These are phyloP conservation scores for Colaptes auratus DNA, from an alignment of 2,113 vertebrate species.

Conservation along the genomic window DNA sequence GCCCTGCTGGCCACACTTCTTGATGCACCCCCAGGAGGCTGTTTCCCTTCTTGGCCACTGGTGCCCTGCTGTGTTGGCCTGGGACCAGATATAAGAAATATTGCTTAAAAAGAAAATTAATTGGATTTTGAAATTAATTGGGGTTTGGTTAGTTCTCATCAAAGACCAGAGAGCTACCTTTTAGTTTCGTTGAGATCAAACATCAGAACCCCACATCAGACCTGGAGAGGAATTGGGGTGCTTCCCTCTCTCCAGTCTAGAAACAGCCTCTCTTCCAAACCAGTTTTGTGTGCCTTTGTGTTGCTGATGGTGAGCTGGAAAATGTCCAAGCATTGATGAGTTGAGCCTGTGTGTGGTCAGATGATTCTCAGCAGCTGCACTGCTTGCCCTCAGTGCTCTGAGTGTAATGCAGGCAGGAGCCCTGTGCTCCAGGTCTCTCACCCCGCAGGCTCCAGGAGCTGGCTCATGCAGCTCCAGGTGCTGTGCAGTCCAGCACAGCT, in stretches of 20 bases:
- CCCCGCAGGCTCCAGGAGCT: neutral
- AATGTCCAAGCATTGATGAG: slow-evolving; percentile 49
- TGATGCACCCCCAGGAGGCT: too few species aligned
- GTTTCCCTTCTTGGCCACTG: too few species aligned
- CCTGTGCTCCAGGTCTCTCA: neutral
- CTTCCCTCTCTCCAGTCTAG: neutral
- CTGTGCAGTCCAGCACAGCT: neutral
- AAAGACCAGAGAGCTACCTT: neutral
- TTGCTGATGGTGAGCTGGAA: slow-evolving; percentile 29
- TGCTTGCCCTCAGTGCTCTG: neutral
- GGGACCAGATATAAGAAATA: neutral
- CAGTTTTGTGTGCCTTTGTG: slow-evolving; percentile 48
- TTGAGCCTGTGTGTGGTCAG: slow-evolving; percentile 22
- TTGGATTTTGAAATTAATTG: neutral
- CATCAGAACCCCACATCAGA: neutral
- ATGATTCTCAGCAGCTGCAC: slow-evolving; percentile 37
- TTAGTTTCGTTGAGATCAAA: neutral
- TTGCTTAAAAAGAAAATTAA: neutral
- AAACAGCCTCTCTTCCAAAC: neutral
- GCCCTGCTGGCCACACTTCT: too few species aligned
- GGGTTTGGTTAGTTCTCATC: neutral
- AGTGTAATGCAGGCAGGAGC: neutral
- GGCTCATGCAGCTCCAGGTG: neutral
- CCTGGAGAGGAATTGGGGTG: neutral
- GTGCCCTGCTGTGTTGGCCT: neutral